Percentiles rank a stretch among this genome's conserved stretches.
phyloP scores from a whole-genome alignment of 2,888 invertebrate genomes.

The Drosophila monieri region DNA sequence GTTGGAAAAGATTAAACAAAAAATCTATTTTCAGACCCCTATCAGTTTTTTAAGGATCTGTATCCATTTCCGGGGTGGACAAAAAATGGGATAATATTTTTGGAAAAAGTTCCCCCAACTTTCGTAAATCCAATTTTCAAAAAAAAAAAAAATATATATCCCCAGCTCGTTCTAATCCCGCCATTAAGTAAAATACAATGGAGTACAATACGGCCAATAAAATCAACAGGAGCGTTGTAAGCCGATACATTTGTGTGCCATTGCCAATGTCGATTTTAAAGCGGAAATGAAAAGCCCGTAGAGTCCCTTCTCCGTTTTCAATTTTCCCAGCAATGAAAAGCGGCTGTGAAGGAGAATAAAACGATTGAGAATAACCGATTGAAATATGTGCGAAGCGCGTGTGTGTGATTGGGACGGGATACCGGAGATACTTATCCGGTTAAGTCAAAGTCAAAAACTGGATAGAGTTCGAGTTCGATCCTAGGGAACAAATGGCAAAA shows the following conservation, averaged over 20 bases:
- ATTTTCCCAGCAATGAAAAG: neutral
- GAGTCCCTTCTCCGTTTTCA: slow-evolving; percentile 9
- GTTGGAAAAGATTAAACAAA: too few relatives aligned
- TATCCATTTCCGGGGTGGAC: neutral
- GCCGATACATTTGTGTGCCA: slow-evolving; percentile 54
- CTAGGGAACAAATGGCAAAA: slow-evolving; percentile 61
- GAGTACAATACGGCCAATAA: slow-evolving; percentile 18
- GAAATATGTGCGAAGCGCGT: slow-evolving; percentile 80
- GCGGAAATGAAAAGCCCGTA: slow-evolving; percentile 66
- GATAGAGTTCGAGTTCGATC: slow-evolving; percentile 58
- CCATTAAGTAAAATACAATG: neutral
- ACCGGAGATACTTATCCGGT: slow-evolving; percentile 59
- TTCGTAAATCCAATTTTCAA: neutral
- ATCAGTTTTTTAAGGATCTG: neutral
- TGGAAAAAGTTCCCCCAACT: neutral
- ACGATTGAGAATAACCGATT: slow-evolving; percentile 38
- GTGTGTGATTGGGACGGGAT: slow-evolving; percentile 27
- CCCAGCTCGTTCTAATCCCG: neutral
- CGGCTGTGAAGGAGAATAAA: neutral
- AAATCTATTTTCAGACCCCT: neutral
- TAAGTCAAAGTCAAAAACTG: slow-evolving; percentile 55
- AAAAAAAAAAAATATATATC: too few relatives aligned
- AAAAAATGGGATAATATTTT: neutral
- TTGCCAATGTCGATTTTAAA: slow-evolving; percentile 55
- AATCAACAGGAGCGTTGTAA: slow-evolving; percentile 39